Conservation (phyloP, 1,140 invertebrate genomes). For the Zelostemma sp. region DNA sequence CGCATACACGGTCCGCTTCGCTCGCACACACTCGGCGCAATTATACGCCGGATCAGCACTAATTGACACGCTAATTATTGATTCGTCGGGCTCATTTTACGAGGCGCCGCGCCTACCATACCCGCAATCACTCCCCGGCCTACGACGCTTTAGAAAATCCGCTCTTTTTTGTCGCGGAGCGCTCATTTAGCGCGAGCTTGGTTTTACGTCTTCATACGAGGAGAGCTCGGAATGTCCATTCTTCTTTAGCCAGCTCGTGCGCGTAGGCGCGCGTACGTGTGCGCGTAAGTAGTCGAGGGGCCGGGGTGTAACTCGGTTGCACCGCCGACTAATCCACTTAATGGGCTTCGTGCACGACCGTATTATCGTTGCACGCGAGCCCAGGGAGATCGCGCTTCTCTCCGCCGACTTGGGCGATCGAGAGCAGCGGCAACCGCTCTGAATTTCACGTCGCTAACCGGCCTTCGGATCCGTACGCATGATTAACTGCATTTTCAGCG, state of each 20-base stretch:
- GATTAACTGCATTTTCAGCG: conserved; percentile 59
- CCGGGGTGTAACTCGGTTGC: conserved; percentile 51
- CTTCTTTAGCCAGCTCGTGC: no score
- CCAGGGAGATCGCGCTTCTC: conserved; percentile 19
- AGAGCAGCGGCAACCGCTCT: conserved; percentile 2
- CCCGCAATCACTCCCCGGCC: conserved; percentile 56
- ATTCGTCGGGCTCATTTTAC: conserved; percentile 60
- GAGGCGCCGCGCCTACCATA: conserved; percentile 48
- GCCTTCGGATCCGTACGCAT: conserved; percentile 52
- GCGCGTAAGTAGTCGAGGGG: conserved; percentile 3
- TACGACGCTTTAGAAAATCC: conserved; percentile 45
- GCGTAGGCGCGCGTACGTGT: not conserved
- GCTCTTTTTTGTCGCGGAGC: conserved; percentile 38
- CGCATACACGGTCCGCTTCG: no score
- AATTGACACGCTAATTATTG: conserved; percentile 68
- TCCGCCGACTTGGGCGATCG: conserved; percentile 10
- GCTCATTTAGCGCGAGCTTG: conserved; percentile 35
- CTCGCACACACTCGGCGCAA: conserved; percentile 51
- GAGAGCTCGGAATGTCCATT: conserved; percentile 25
- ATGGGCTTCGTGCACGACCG: conserved; percentile 57
- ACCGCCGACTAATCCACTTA: conserved; percentile 54
- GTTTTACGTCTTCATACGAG: conserved; percentile 60
- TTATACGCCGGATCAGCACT: conserved; percentile 63
- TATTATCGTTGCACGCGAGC: conserved; percentile 45
- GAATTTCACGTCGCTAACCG: conserved; percentile 37